These are phyloP conservation scores for Tenthredo livida DNA, from an alignment of 2,888 invertebrate species.

Conservation along the genomic window DNA sequence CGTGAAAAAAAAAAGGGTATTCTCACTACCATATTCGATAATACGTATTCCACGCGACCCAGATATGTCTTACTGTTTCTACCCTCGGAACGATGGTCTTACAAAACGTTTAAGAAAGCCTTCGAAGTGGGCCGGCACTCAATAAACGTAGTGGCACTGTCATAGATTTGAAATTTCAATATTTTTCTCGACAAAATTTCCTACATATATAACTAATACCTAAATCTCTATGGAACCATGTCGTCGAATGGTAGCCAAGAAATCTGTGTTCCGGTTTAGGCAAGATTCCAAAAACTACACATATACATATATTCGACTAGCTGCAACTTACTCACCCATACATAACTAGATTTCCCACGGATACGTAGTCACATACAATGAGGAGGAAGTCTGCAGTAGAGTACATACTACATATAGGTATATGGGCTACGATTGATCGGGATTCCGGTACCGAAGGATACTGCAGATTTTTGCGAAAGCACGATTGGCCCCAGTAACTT, in stretches of 20 bases:
- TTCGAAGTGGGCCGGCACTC: not conserved
- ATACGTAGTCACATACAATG: not conserved
- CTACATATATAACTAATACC: not conserved
- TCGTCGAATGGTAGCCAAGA: conserved; percentile 35
- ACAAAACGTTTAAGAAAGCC: not conserved
- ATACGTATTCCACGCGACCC: not conserved
- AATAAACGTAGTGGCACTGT: not conserved
- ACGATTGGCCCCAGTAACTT: not conserved
- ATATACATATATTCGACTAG: not conserved
- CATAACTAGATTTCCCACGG: not conserved
- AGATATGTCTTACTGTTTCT: not conserved
- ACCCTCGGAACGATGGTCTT: not conserved
- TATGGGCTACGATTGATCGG: conserved; percentile 24
- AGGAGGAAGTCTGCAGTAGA: not conserved
- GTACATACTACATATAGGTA: not conserved
- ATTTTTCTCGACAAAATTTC: not conserved
- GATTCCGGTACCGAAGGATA: not conserved
- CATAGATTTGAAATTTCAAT: conserved; percentile 27
- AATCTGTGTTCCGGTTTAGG: conserved; percentile 47
- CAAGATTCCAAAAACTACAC: conserved; percentile 36
- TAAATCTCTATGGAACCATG: not conserved
- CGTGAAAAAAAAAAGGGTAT: too few species aligned
- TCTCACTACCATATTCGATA: too few species aligned
- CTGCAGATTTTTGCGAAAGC: not conserved
- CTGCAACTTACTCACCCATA: not conserved